Percentiles rank a stretch among this genome's conserved stretches.
Conservation (phyloP, 1,140 invertebrate species). For the Triops longicaudatus region DNA sequence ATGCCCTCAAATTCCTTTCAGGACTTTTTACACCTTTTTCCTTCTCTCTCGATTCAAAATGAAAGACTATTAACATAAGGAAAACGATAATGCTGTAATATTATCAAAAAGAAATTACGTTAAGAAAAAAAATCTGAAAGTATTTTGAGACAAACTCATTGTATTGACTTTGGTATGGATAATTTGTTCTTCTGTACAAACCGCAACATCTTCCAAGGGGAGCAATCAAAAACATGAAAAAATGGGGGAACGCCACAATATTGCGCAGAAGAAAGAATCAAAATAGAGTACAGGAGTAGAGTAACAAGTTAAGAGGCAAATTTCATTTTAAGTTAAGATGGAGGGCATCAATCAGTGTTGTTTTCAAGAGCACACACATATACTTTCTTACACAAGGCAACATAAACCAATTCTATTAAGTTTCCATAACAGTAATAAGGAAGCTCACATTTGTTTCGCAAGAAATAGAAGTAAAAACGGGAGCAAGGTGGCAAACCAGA, state of each 20-base stretch:
- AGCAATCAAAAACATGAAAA: not conserved
- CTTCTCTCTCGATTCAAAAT: too few relatives aligned
- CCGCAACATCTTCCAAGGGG: not conserved
- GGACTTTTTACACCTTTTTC: too few relatives aligned
- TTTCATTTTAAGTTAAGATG: not conserved
- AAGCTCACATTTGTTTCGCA: not conserved
- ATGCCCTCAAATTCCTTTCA: too few relatives aligned
- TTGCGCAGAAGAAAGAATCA: not conserved
- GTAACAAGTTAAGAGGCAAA: slow-evolving; percentile 9
- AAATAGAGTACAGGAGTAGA: not conserved
- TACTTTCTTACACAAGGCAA: not conserved
- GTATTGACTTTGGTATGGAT: slow-evolving; percentile 15
- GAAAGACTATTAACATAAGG: too few relatives aligned
- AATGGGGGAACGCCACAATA: not conserved
- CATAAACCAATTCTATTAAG: not conserved
- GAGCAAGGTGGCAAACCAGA: not conserved
- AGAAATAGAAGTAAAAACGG: slow-evolving; percentile 3
- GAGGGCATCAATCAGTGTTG: not conserved
- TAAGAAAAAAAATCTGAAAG: too few relatives aligned
- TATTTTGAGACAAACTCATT: not conserved
- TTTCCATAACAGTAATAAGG: slow-evolving; percentile 2
- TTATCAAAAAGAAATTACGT: too few relatives aligned
- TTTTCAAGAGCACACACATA: not conserved
- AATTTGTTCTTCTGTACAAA: slow-evolving; percentile 10
- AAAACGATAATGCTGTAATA: too few relatives aligned